Conservation (phyloP, 2,888 invertebrate genomes). For the Tipula helvola region DNA sequence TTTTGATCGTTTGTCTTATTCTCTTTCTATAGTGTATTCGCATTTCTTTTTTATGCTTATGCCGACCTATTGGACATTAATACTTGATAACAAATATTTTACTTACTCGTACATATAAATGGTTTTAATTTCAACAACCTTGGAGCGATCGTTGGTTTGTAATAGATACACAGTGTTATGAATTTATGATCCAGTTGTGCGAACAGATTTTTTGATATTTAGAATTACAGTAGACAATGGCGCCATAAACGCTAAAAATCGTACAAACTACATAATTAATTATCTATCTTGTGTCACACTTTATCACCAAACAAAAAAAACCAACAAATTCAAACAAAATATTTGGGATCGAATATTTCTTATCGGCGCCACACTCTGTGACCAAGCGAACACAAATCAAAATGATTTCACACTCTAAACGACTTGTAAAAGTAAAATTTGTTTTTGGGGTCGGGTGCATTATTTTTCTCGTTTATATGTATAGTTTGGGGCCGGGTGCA, state of each 20-base stretch:
- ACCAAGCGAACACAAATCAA: too few relatives aligned
- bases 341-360: too few relatives aligned
- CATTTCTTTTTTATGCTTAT: not conserved
- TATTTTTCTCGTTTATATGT: too few relatives aligned
- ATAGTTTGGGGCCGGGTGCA: too few relatives aligned
- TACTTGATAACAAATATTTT: not conserved
- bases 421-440: too few relatives aligned
- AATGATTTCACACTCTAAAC: too few relatives aligned
- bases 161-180: not conserved
- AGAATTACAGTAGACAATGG: not conserved
- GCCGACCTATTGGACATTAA: not conserved
- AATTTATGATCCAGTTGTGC: not conserved
- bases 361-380: too few relatives aligned
- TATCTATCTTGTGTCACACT: too few relatives aligned
- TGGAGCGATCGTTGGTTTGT: not conserved
- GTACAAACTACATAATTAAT: too few relatives aligned
- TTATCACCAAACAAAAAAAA: too few relatives aligned
- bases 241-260: not conserved
- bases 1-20: not conserved
- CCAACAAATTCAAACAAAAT: too few relatives aligned
- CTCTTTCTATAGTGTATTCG: not conserved
- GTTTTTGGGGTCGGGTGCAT: too few relatives aligned
- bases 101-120: not conserved
- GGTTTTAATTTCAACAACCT: not conserved
- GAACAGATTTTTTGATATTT: not conserved